Base-by-base conservation (phyloP, 2,888 invertebrate species). In the Philhelius pedissequus region DNA sequence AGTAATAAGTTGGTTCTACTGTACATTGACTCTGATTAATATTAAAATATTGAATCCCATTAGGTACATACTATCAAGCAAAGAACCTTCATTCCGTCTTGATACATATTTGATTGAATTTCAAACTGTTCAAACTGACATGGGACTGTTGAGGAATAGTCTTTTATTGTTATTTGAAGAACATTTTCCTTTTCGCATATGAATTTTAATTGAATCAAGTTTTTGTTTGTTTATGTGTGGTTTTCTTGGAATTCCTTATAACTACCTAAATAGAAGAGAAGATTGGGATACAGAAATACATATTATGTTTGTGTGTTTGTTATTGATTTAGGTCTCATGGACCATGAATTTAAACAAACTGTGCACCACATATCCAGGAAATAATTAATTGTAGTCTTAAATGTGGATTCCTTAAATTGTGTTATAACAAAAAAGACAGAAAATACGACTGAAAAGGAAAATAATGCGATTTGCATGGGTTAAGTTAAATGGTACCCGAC, bases 381-480 rank as follows among this genome's bases (percentile, higher is more conserved):
- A 22, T 35, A 35, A 56, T 56, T 76, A 58, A 70, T 81, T 50
- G 66, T 66, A 52, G 56, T 40, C 64, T 52, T 48, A 52, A 75
- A 76, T 75, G 80, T 64, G 62, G 56, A 76, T 70, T 76, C 56
- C 76, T 75, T 64, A 58, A 70, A 66, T 62, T 30, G 45, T 54
- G 18, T 22, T 50, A 48, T n/a, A 50, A 40, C 11, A 60, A 58
- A 43, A 45, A 25, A 45, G 13, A 52, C 30, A 60, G 20, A n/a
- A 13, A 62, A 50, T 20, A 54, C 13, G 64, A 62, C 8, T 9
- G 32, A 68, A 54, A 75, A 70, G 35, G 71, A 77, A 32, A 68
- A 78, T 62, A 69, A 78, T 78, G 64, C 35, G 82, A 54, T 78
- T 64, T 78, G 73, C 78, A 83, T 78, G 77, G 25, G 43, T 83